Evolutionary conservation across 1,140 invertebrate genomes (phyloP).

Genomic region (Drosophila busckii): DNA sequence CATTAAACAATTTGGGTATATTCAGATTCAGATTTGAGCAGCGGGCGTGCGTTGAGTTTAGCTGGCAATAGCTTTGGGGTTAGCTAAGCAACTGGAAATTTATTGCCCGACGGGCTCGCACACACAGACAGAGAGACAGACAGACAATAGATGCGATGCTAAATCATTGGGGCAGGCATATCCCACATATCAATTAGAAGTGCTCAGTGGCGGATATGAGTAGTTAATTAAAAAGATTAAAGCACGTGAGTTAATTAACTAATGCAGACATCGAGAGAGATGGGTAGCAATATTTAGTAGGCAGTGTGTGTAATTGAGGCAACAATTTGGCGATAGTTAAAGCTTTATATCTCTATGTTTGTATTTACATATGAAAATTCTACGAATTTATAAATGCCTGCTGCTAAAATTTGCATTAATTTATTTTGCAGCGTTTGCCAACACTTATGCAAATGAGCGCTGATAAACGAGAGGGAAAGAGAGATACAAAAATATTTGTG

Average conservation of each 20-base stretch:
- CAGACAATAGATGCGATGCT: not conserved
- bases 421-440: constrained; percentile 33
- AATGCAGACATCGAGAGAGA: constrained; percentile 7
- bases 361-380: too few relatives aligned
- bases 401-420: constrained; percentile 41
- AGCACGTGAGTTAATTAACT: constrained; percentile 34
- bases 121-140: not conserved
- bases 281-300: not conserved
- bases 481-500: too few relatives aligned
- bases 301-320: constrained; percentile 3
- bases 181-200: constrained; percentile 63
- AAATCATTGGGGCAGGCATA: constrained; percentile 13
- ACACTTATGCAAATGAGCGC: constrained; percentile 51
- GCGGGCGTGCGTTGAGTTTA: too few relatives aligned
- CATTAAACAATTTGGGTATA: too few relatives aligned
- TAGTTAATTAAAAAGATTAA: constrained; percentile 76
- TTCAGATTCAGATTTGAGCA: too few relatives aligned
- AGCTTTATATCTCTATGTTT: too few relatives aligned
- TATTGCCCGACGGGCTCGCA: too few relatives aligned
- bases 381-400: not conserved
- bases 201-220: constrained; percentile 68
- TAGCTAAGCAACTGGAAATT: too few relatives aligned
- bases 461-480: constrained; percentile 22
- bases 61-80: too few relatives aligned
- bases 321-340: too few relatives aligned